Evolutionary conservation across 2,113 vertebrate species (phyloP).

Genomic region (Triplophysa dalaica): DNA sequence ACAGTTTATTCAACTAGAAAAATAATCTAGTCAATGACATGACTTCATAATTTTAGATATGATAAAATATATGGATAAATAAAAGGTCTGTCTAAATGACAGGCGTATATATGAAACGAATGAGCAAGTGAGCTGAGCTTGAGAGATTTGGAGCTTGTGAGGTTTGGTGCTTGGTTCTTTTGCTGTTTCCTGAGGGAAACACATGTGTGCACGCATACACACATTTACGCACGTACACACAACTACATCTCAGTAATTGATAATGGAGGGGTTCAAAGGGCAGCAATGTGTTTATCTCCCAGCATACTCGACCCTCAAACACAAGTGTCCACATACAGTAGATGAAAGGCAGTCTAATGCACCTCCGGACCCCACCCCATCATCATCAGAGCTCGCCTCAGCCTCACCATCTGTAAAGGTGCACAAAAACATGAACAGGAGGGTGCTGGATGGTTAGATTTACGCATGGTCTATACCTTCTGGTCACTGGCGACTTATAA

Average conservation of each 20-base stretch:
- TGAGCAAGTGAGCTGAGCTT: neutral
- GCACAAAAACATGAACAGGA: neutral
- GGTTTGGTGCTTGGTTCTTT: neutral
- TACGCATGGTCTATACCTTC: no score
- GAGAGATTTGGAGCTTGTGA: neutral
- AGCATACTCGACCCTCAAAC: conserved; percentile 49
- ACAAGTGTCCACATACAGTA: conserved; percentile 47
- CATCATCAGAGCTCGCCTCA: conserved; percentile 45
- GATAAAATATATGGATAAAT: no score
- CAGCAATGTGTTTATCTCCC: conserved; percentile 61
- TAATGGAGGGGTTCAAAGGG: conserved; percentile 62
- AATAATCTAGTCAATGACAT: no score
- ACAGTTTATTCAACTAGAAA: no score
- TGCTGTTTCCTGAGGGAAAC: neutral
- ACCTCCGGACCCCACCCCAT: conserved; percentile 52
- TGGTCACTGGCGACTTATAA: no score
- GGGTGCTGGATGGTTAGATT: no score
- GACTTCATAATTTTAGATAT: no score
- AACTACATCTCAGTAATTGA: conserved; percentile 58
- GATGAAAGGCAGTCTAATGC: conserved; percentile 68
- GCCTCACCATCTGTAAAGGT: neutral
- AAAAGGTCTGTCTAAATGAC: no score
- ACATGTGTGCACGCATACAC: neutral
- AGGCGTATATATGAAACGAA: no score
- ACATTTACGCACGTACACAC: conserved; percentile 32